Conservation (phyloP, 2,113 vertebrate genomes). For the Cyrtonyx montezumae region DNA sequence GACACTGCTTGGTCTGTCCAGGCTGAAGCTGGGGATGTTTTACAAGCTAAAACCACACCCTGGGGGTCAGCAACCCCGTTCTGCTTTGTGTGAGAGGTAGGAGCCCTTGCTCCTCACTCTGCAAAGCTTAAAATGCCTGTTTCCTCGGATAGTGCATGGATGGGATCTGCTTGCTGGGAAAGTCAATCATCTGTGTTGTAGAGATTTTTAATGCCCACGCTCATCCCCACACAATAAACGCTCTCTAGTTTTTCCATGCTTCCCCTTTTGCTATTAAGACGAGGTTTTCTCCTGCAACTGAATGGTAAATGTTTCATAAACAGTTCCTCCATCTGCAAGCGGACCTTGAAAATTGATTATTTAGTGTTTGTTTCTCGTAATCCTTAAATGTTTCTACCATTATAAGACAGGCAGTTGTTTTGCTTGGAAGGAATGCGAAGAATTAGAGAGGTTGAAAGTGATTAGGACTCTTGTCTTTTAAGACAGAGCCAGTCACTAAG, state of each 20-base stretch:
- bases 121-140: background rate
- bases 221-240: background rate
- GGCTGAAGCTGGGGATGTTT: background rate
- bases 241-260: constrained; percentile 54
- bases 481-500: constrained; percentile 23
- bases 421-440: constrained; percentile 60
- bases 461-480: constrained; percentile 43
- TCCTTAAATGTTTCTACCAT: constrained; percentile 66
- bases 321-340: constrained; percentile 74
- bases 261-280: constrained; percentile 59
- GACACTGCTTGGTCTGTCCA: background rate
- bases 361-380: constrained; percentile 82
- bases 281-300: constrained; percentile 76
- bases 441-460: constrained; percentile 51
- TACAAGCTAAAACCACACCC: background rate
- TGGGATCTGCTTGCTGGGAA: background rate
- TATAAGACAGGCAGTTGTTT: constrained; percentile 60
- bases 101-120: background rate
- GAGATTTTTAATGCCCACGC: constrained; percentile 53
- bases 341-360: constrained; percentile 85
- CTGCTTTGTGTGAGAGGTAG: background rate
- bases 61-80: background rate
- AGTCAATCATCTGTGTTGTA: constrained; percentile 26
- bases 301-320: constrained; percentile 80
- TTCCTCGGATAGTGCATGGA: background rate